A percentile compares a stretch with the other conserved stretches of the same genome.
These are phyloP conservation scores for Tangara arthus DNA, from an alignment of 2,797 vertebrate species.

Conservation along the genomic window DNA sequence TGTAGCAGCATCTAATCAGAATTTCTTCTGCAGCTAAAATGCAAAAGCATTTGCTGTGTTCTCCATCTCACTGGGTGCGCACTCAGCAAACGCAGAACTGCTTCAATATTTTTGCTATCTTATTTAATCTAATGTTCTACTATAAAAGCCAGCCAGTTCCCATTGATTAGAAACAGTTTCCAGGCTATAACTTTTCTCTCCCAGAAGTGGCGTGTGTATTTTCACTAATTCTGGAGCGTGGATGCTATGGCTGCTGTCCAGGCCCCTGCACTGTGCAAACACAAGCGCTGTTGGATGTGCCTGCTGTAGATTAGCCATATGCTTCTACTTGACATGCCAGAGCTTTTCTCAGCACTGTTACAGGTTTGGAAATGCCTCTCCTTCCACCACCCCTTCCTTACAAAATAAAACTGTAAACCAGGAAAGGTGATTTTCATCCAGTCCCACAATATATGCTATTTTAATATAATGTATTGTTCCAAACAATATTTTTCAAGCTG, in stretches of 20 bases:
- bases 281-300: background rate
- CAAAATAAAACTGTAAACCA: background rate
- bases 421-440: background rate
- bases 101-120: constrained; percentile 30
- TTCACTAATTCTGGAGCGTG: background rate
- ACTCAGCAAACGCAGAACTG: constrained; percentile 4
- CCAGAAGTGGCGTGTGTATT: background rate
- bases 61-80: background rate
- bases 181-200: constrained; percentile 32
- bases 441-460: background rate
- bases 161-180: constrained; percentile 53
- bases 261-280: background rate
- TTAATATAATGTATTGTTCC: background rate
- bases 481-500: background rate
- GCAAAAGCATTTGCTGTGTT: background rate
- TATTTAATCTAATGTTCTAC: constrained; percentile 51
- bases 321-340: background rate
- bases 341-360: background rate
- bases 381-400: background rate
- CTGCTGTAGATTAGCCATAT: background rate
- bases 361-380: background rate
- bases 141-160: constrained; percentile 14
- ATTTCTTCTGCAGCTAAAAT: constrained; percentile 11
- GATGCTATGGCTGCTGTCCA: background rate
- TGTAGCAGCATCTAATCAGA: constrained; percentile 28